A percentile compares a stretch with the other conserved stretches of the same genome.
Evolutionary conservation across 1,140 invertebrate genomes (phyloP).

Genomic region (Steinernema khuongi): DNA sequence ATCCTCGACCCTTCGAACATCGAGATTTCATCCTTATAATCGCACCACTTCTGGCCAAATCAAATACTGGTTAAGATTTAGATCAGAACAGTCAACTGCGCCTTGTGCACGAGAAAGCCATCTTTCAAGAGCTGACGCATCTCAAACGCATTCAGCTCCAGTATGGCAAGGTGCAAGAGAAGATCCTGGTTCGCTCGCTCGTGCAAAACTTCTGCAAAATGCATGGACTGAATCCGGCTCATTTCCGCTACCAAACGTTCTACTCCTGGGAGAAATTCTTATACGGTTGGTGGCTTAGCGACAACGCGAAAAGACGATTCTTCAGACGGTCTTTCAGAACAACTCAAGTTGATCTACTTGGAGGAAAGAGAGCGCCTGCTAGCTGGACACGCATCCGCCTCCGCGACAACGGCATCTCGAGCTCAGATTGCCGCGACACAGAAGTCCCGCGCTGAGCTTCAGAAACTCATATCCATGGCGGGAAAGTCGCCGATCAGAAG

Average conservation of each 20-base stretch:
- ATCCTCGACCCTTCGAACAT: too few relatives aligned
- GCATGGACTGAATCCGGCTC: slow-evolving; percentile 70
- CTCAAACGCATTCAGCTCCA: slow-evolving; percentile 84
- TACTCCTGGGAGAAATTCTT: slow-evolving; percentile 83
- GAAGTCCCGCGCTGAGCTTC: neutral
- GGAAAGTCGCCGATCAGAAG: neutral
- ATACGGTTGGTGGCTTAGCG: slow-evolving; percentile 66
- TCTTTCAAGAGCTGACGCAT: slow-evolving; percentile 87
- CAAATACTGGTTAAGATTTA: neutral
- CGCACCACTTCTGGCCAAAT: too few relatives aligned
- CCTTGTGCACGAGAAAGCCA: slow-evolving; percentile 70
- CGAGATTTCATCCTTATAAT: too few relatives aligned
- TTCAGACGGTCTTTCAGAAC: slow-evolving; percentile 52
- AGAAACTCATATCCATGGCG: neutral
- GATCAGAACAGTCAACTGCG: slow-evolving; percentile 23
- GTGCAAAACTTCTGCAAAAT: slow-evolving; percentile 73
- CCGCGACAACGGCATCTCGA: slow-evolving; percentile 70
- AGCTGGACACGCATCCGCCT: slow-evolving; percentile 68
- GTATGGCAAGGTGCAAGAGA: slow-evolving; percentile 78
- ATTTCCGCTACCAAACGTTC: slow-evolving; percentile 67
- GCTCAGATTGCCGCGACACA: neutral
- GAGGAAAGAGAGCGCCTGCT: slow-evolving; percentile 46
- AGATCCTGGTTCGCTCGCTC: slow-evolving; percentile 77
- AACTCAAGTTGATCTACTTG: slow-evolving; percentile 53
- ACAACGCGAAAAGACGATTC: neutral